Evolutionary conservation across 2,888 invertebrate genomes (phyloP), one percentile per base, ranked within the genome.

Genomic region (Agrochola lota): DNA sequence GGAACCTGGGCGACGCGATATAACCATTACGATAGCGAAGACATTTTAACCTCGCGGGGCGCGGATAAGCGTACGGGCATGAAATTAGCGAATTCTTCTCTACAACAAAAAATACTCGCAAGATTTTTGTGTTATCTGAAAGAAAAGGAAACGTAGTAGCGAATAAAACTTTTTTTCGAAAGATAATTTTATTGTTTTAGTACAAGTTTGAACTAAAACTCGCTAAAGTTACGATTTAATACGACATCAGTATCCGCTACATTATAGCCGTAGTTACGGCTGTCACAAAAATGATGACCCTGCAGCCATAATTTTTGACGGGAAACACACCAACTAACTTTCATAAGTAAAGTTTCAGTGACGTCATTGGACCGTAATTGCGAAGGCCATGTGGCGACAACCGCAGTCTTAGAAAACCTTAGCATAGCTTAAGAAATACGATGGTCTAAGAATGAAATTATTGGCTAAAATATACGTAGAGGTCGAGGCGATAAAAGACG

Each of bases 11-110:
- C 79, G 86, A 88, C 62, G 90, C 92, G 94, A 94, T 94, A 94
- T 93, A 93, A 92, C 93, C 92, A 92, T 94, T 93, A 93, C 90
- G 94, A 94, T 94, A 94, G 92, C 92, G 89, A 90, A 91, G 92
- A 93, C 92, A 91, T 91, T 90, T 91, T 91, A 91, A 89, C 90
- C 90, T 91, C 89, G 88, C 84, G 86, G 85, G 85, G 88, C 74
- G 83, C 85, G 90, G 90, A 88, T 91, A 90, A 90, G 83, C 80
- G 80, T 85, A 71, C 74, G 91, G 93, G 91, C 89, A 91, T 80
- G 70, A 88, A 89, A 88, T 70, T 52, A 70, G 91, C 91, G 92
- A 71, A 63, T 80, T 35, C 15, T 79, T 43, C 11, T 43, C 43
- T 43, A 43, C 43, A 43, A 43, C 43, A 43, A 43, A 43, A 43